Evolutionary conservation across 2,888 invertebrate genomes (phyloP).

Genomic region (Cosmia trapezina): DNA sequence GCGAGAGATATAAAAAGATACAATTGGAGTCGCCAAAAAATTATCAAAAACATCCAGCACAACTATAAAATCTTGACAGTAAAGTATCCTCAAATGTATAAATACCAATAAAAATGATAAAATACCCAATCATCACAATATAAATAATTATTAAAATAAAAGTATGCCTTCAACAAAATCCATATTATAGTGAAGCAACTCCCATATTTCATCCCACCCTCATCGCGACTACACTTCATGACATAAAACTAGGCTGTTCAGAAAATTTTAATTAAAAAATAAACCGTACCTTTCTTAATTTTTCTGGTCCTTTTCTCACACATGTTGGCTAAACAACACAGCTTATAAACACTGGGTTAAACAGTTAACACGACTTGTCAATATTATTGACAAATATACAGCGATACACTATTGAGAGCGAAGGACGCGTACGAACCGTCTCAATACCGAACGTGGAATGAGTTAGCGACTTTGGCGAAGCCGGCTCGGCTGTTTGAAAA

Average conservation of each 20-base stretch:
- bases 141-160: not conserved
- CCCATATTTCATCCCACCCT: constrained; percentile 20
- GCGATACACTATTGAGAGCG: constrained; percentile 49
- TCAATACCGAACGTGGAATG: constrained; percentile 70
- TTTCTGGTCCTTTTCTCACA: constrained; percentile 83
- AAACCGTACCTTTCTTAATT: constrained; percentile 78
- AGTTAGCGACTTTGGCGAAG: constrained; percentile 15
- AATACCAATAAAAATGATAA: not conserved
- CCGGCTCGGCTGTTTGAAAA: constrained; percentile 70
- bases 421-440: constrained; percentile 62
- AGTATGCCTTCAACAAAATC: not conserved
- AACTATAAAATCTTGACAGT: not conserved
- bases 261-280: not conserved
- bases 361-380: constrained; percentile 63
- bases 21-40: no score
- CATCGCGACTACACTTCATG: not conserved
- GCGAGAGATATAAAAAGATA: no score
- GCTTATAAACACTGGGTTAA: constrained; percentile 69
- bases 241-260: constrained; percentile 18
- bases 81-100: not conserved
- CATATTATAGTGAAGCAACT: constrained; percentile 3
- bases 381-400: constrained; percentile 53
- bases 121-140: not conserved
- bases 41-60: no score
- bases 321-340: constrained; percentile 76